Evolutionary conservation across 2,888 invertebrate genomes (phyloP), one percentile per base, ranked within the genome.

Genomic region (Pseudoips prasinana): DNA sequence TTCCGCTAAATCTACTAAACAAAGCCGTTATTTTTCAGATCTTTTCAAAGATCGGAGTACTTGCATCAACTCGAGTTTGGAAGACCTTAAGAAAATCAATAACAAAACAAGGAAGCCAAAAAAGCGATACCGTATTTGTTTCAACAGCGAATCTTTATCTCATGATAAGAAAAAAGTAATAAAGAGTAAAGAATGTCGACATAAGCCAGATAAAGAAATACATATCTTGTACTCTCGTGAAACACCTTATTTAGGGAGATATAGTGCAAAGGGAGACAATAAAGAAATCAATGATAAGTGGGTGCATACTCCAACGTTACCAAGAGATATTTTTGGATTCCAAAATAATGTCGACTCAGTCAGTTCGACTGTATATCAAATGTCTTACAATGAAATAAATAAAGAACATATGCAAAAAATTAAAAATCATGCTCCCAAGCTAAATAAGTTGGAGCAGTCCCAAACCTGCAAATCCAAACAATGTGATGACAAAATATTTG

Each of bases 241-340:
- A 25, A 31, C 32, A 14, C 35, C 35, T 6, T 40, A 32, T 20
- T 36, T 28, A 9, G 10, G 35, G 3, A 37, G 27, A 24, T 30
- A 22, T 27, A 22, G 22, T 17, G 35, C 10, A 22, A 51, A 29
- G 11, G 14, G 29, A 22, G 3, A 29, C 5, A 29, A 26, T 1
- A 25, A 33, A n/a, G n/a, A n/a, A n/a, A n/a, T n/a, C n/a, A n/a
- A n/a, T n/a, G n/a, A n/a, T n/a, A n/a, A n/a, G n/a, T n/a, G n/a
- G n/a, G n/a, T n/a, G n/a, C n/a, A 18, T 4, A 17, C 18, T 11
- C 10, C 8, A 2, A 25, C 25, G 28, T 33, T 46, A 27, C 25
- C 43, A 1, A 45, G 37, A 22, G 53, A 64, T 9, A 27, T 52
- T 3, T 60, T 55, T 23, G 52, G 58, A 14, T 59, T 59, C 11